Percentiles rank a stretch among this genome's conserved stretches.
Evolutionary conservation across 2,113 vertebrate species (phyloP).

Genomic region (Pygoscelis adeliae): DNA sequence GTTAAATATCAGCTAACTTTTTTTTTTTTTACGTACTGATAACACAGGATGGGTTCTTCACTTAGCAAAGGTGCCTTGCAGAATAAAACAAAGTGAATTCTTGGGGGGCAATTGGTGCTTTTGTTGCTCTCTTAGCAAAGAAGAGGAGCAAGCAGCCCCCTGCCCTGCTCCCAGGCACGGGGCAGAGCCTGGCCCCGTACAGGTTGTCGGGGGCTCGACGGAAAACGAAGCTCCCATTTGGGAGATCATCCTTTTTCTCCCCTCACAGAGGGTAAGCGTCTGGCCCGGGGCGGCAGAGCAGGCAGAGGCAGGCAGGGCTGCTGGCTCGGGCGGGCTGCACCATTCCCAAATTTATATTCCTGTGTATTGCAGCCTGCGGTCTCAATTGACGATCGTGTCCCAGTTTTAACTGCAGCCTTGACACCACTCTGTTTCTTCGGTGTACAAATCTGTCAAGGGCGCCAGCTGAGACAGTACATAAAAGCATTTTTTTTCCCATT

Average conservation of each 20-base stretch:
- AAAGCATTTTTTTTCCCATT: neutral
- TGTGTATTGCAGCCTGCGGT: neutral
- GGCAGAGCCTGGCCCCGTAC: accelerated
- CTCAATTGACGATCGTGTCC: neutral
- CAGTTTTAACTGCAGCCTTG: constrained; percentile 8
- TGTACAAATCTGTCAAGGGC: neutral
- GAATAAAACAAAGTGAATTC: neutral
- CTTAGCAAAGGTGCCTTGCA: neutral
- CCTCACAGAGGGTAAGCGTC: accelerated
- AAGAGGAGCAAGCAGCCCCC: neutral
- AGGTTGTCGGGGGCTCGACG: accelerated
- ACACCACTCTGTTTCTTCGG: neutral
- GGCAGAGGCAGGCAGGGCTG: neutral
- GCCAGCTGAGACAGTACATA: neutral
- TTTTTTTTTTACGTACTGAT: neutral
- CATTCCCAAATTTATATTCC: neutral
- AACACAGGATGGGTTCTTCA: neutral
- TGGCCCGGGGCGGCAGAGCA: neutral
- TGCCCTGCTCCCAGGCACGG: accelerated
- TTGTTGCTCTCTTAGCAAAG: neutral
- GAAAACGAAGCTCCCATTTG: accelerated
- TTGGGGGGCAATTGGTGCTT: accelerated
- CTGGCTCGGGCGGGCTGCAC: neutral
- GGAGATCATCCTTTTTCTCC: accelerated
- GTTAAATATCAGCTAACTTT: neutral